Base-by-base conservation (phyloP, 2,113 vertebrate genomes). In the Bos indicus region DNA sequence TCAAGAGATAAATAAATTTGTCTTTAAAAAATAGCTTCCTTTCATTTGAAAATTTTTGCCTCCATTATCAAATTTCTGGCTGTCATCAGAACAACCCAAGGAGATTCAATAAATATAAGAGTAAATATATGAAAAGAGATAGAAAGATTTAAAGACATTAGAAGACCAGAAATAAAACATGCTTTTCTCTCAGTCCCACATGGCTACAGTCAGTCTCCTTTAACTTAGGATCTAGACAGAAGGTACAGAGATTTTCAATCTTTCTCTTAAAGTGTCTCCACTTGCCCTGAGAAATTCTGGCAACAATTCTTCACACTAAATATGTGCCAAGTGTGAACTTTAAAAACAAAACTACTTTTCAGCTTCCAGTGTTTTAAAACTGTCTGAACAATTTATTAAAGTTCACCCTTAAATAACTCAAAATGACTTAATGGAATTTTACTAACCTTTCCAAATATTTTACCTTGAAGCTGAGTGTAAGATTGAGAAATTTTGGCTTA, bases 371-470 rank as follows among this genome's bases (percentile, higher is more conserved):
- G 1, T 33, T 96, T 95, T 97, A 95, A 74, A 95, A 60, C 25
- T 11, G 81, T 16, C 1, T 93, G 77, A 94, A 96, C 82, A 89
- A 94, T 91, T 94, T 97, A 52, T 93, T 96, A 92, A 96, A 96
- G 57, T 96, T 97, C 89, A 95, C 52, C 11, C 4, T 74, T 67
- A 74, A 74, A 97, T 94, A 97, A 95, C 64, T 92, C 57, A 97
- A 94, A 96, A 95, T 95, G 85, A 93, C 64, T 97, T 95, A 97
- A 67, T 98, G 30, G 71, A 97, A 96, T 98, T 97, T 97, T 97
- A 90, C 88, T 97, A 97, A 97, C 90, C 91, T 97, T 97, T 96
- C 54, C 59, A 96, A 97, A 97, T 96, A 94, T 88, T 96, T 43
- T 91, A 94, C 81, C 90, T 97, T 95, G 81, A 87, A 94, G 57